Conservation (phyloP, 2,113 vertebrate species). For the Typhlomys cinereus region DNA sequence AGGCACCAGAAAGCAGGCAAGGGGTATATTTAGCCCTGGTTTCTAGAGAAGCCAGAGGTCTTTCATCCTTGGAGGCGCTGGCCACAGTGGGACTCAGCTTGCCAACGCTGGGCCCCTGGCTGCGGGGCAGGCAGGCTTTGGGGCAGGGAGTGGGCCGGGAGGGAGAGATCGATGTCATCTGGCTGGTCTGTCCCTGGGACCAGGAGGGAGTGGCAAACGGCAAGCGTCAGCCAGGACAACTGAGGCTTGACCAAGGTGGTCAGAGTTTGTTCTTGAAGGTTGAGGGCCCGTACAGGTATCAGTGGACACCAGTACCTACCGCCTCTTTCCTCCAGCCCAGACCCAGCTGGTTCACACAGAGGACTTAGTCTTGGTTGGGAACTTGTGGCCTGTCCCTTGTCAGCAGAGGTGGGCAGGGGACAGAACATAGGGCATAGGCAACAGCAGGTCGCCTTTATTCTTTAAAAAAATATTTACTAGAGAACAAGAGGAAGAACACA, state of each 20-base stretch:
- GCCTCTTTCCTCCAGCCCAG: neutral
- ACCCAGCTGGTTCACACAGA: neutral
- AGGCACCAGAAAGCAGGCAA: slow-evolving; percentile 82
- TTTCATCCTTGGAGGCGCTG: slow-evolving; percentile 82
- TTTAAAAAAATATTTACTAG: neutral
- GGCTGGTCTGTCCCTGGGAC: neutral
- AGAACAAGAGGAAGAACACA: too few relatives aligned
- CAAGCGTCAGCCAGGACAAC: neutral
- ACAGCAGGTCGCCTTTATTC: neutral
- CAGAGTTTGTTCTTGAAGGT: neutral
- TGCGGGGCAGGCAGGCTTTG: neutral
- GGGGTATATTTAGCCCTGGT: slow-evolving; percentile 85
- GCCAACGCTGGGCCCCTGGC: slow-evolving; percentile 66
- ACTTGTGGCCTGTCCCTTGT: neutral
- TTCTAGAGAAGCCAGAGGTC: slow-evolving; percentile 84
- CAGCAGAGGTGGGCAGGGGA: neutral
- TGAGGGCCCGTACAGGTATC: neutral
- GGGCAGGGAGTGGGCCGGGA: slow-evolving; percentile 54
- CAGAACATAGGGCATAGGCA: neutral
- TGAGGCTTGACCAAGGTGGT: neutral
- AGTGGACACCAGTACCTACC: neutral
- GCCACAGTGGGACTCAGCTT: slow-evolving; percentile 69
- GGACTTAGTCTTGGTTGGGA: neutral
- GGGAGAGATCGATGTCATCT: slow-evolving; percentile 7
- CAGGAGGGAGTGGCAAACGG: neutral